phyloP scores from a whole-genome alignment of 2,888 invertebrate genomes.

The Tyria jacobaeae region DNA sequence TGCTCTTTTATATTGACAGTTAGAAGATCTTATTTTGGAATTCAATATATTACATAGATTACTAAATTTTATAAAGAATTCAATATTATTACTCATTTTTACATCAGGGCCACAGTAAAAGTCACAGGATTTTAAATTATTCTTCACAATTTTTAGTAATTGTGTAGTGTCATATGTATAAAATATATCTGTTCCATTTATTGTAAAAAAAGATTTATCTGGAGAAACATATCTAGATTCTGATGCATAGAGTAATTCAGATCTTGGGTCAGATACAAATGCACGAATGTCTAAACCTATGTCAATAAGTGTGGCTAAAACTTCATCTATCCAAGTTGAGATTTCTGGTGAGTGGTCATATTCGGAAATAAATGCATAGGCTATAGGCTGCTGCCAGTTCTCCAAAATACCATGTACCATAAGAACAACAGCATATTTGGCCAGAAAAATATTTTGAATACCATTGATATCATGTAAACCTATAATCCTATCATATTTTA shows the following conservation, averaged over 20 bases:
- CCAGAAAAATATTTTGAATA: conserved; percentile 38
- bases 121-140: conserved; percentile 44
- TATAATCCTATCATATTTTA: conserved; percentile 46
- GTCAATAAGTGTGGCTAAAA: conserved; percentile 39
- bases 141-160: conserved; percentile 39
- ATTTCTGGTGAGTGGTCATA: conserved; percentile 41
- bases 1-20: conserved; percentile 35
- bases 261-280: conserved; percentile 44
- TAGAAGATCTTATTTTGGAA: conserved; percentile 25
- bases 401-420: conserved; percentile 49
- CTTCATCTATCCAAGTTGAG: conserved; percentile 49
- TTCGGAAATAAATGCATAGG: conserved; percentile 47
- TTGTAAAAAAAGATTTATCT: conserved; percentile 43
- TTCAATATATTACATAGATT: conserved; percentile 46
- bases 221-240: conserved; percentile 40
- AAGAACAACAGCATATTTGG: conserved; percentile 46
- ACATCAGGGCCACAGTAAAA: conserved; percentile 38
- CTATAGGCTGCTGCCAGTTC: conserved; percentile 51
- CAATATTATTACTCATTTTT: conserved; percentile 33
- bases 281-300: conserved; percentile 48
- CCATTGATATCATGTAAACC: conserved; percentile 54
- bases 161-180: conserved; percentile 43
- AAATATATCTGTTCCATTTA: conserved; percentile 44
- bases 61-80: conserved; percentile 42
- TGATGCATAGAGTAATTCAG: conserved; percentile 43